phyloP scores from a whole-genome alignment of 2,797 vertebrate genomes.

The Coranthus polyacanthus region DNA sequence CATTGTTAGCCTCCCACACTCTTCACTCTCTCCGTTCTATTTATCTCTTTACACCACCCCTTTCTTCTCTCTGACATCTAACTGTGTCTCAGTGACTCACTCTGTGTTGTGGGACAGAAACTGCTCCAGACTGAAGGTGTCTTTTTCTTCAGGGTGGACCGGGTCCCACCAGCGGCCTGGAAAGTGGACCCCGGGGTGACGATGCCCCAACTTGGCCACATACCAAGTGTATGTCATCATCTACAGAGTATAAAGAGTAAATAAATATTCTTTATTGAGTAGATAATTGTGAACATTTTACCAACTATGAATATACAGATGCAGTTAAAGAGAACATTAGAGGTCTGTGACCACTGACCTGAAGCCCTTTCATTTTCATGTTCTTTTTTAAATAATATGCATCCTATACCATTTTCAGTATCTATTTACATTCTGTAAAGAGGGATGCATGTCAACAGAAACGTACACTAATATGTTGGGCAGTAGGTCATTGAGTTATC shows the following conservation, averaged over 20 bases:
- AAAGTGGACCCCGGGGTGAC: conserved; percentile 90
- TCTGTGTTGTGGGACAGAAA: conserved; percentile 93
- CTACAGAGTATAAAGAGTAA: conserved; percentile 72
- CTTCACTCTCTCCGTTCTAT: conserved; percentile 47
- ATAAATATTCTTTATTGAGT: no score
- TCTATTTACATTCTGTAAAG: no score
- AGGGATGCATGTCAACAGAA: no score
- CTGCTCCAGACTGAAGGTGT: conserved; percentile 92
- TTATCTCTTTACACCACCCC: conserved; percentile 43
- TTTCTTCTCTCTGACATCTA: conserved; percentile 29
- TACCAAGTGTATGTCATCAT: conserved; percentile 99
- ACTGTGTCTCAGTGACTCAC: conserved; percentile 83
- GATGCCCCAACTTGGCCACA: conserved; percentile 90
- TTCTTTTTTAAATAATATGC: no score
- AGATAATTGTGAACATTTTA: no score
- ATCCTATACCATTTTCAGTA: no score
- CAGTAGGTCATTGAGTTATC: no score
- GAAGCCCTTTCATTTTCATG: no score
- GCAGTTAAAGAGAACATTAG: no score
- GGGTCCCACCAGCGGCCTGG: conserved; percentile 93
- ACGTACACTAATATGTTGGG: no score
- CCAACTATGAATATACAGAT: no score
- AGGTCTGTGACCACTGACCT: no score
- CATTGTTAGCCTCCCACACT: conserved; percentile 60
- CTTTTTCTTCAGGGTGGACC: conserved; percentile 74